Conservation (phyloP, 2,888 invertebrate genomes). For the Gnatocerus cornutus region DNA sequence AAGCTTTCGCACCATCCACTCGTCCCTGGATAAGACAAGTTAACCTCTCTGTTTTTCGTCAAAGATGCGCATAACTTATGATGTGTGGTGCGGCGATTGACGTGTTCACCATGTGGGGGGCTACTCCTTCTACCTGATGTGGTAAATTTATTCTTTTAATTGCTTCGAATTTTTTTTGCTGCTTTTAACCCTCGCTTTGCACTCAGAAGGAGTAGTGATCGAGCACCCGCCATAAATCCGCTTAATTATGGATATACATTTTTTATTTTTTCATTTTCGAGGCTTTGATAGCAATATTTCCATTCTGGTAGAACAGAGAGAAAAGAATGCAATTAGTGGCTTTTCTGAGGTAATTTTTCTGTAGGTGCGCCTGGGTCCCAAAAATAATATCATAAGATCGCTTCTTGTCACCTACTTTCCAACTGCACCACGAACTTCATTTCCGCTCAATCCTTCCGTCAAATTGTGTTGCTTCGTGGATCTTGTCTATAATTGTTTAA, state of each 20-base stretch:
- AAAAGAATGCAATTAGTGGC: neutral
- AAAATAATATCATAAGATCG: no score
- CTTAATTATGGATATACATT: constrained; percentile 17
- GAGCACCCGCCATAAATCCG: constrained; percentile 15
- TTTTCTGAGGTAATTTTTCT: no score
- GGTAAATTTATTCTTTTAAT: constrained; percentile 35
- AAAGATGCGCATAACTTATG: constrained; percentile 26
- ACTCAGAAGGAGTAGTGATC: constrained; percentile 13
- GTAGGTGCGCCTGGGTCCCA: no score
- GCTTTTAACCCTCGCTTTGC: constrained; percentile 21
- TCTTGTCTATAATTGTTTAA: no score
- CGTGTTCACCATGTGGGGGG: constrained; percentile 40
- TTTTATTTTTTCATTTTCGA: constrained; percentile 15
- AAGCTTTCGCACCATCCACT: constrained; percentile 38
- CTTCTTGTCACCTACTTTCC: no score
- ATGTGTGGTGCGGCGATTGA: constrained; percentile 31
- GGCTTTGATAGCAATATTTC: neutral
- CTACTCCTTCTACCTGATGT: constrained; percentile 35
- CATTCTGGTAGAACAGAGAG: neutral
- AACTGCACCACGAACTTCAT: no score
- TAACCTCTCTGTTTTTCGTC: constrained; percentile 31
- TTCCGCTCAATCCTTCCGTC: no score
- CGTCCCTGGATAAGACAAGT: constrained; percentile 16
- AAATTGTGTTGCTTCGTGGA: no score
- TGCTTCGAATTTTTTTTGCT: constrained; percentile 27